These are phyloP conservation scores for Tragelaphus scriptus DNA, from an alignment of 2,113 vertebrate species.

Conservation along the genomic window DNA sequence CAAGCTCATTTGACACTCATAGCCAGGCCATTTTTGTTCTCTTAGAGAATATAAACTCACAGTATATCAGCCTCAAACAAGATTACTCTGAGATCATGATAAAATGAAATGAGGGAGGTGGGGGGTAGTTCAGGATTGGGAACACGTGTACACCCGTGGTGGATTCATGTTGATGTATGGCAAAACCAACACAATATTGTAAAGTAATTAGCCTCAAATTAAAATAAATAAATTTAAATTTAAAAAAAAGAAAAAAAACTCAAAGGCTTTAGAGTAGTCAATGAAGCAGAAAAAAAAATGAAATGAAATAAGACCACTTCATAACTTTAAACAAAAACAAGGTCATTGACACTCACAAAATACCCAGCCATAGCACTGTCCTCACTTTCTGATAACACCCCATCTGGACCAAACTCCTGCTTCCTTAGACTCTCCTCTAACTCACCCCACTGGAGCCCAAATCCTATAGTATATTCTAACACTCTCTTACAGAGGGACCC, in stretches of 20 bases:
- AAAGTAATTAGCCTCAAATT: too few species aligned
- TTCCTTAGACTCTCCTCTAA: neutral
- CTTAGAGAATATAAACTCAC: neutral
- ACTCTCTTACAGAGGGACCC: neutral
- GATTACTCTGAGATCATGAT: neutral
- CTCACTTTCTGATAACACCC: neutral
- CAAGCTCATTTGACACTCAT: neutral
- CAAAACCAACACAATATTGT: too few species aligned
- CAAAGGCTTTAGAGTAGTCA: too few species aligned
- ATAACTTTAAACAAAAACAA: slow-evolving; percentile 9
- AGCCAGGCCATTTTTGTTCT: neutral
- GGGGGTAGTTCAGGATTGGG: too few species aligned
- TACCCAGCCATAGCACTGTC: neutral
- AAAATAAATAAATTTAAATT: too few species aligned
- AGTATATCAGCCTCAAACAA: neutral
- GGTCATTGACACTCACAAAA: neutral
- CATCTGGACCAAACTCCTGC: neutral
- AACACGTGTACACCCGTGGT: too few species aligned
- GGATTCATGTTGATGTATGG: too few species aligned
- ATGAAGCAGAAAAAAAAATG: too few species aligned
- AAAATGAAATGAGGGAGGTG: neutral
- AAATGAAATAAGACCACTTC: neutral
- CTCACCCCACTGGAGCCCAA: neutral
- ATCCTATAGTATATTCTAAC: neutral
- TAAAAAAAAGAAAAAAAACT: too few species aligned